Evolutionary conservation across 2,113 vertebrate species (phyloP).

Genomic region (Ornithorhynchus anatinus): DNA sequence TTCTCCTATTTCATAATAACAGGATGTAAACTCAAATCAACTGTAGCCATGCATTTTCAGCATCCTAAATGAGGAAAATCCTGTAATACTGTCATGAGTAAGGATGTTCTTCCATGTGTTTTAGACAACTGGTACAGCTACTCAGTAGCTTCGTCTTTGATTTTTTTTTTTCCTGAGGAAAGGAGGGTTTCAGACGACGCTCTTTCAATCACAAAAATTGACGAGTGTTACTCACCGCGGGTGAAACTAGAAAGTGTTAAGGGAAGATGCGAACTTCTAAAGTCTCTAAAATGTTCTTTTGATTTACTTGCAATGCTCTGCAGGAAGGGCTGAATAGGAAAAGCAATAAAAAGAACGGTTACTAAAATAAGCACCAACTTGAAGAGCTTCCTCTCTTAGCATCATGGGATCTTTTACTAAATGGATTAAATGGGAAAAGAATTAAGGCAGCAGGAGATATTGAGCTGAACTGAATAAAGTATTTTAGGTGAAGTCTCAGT

Average conservation of each 20-base stretch:
- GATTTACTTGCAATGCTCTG: slow-evolving; percentile 28
- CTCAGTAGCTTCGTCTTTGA: slow-evolving; percentile 9
- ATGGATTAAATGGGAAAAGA: slow-evolving; percentile 21
- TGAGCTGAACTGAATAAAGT: background rate
- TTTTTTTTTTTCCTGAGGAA: slow-evolving; percentile 33
- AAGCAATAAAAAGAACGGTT: background rate
- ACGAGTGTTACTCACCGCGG: slow-evolving; percentile 10
- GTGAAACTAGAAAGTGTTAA: slow-evolving; percentile 24
- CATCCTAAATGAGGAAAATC: no score
- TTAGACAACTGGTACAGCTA: background rate
- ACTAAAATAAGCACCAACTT: slow-evolving; percentile 19
- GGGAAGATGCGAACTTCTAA: background rate
- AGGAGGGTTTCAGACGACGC: background rate
- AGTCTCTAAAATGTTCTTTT: slow-evolving; percentile 33
- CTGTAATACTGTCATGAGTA: no score
- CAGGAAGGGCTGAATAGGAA: slow-evolving; percentile 11
- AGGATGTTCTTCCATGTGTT: no score
- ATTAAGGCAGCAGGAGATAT: slow-evolving; percentile 7
- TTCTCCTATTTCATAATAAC: no score
- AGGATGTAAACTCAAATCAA: no score
- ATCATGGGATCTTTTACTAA: slow-evolving; percentile 34
- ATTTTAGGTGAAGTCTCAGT: slow-evolving; percentile 6
- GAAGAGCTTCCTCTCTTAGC: slow-evolving; percentile 4
- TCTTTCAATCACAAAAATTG: slow-evolving; percentile 13
- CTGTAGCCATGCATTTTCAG: no score